A percentile compares a stretch with the other conserved stretches of the same genome.
phyloP scores from a whole-genome alignment of 2,888 invertebrate genomes.

The Sylvicola fuscatus region DNA sequence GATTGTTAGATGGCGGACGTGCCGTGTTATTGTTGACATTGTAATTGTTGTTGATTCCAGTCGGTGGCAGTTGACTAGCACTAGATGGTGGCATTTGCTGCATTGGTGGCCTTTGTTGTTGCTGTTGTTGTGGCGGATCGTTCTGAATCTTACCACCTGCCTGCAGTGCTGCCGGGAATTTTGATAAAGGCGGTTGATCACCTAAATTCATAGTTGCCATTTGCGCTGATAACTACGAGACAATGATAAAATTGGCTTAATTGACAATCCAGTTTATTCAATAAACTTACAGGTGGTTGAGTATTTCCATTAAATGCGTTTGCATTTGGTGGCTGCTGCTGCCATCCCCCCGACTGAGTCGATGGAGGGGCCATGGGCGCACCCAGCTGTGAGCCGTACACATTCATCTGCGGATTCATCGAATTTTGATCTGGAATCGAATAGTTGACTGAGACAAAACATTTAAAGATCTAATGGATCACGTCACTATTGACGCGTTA shows the following conservation, averaged over 20 bases:
- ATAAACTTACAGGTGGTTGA: slow-evolving; percentile 18
- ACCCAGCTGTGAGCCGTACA: too few species aligned
- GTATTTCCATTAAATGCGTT: slow-evolving; percentile 20
- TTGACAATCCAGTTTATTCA: too few species aligned
- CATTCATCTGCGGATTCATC: too few species aligned
- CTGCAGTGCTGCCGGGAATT: neutral
- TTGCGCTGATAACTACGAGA: neutral
- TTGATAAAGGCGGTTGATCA: neutral
- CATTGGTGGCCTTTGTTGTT: neutral
- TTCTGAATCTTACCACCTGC: neutral
- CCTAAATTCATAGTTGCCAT: slow-evolving; percentile 1
- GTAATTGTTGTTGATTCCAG: too few species aligned
- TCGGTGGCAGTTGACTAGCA: neutral
- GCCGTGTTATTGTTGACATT: too few species aligned
- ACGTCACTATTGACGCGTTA: too few species aligned
- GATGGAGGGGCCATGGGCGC: neutral
- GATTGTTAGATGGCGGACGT: too few species aligned
- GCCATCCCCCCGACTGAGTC: neutral
- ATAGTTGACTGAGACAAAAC: too few species aligned
- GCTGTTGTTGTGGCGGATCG: neutral
- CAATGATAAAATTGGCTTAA: slow-evolving; percentile 2
- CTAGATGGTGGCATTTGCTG: neutral
- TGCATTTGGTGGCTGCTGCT: slow-evolving; percentile 7
- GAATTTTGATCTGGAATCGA: too few species aligned
- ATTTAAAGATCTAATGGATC: too few species aligned